Evolutionary conservation across 2,113 vertebrate species (phyloP), one percentile per base, ranked within the genome.

Genomic region (Cavia porcellus): DNA sequence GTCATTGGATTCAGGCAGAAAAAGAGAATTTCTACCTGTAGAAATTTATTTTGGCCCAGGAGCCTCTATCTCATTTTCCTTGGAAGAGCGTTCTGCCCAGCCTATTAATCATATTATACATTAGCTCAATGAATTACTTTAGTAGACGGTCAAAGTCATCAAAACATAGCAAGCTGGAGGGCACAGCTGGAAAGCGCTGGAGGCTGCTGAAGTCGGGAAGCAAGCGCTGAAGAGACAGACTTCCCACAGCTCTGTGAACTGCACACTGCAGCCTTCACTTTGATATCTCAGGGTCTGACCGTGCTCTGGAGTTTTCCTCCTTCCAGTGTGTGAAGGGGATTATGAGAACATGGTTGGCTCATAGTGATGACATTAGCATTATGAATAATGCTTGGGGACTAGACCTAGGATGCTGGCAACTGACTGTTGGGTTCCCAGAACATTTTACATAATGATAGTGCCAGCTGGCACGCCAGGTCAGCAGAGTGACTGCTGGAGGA

Each of bases 401-500:
- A 90, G 95, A 68, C 30, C 80, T 12, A n/a, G 85, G 83, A 72
- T 75, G 95, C 96, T 94, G 96, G 93, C 72, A 97, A 93, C 81
- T 88, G 96, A 72, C 92, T 88, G 61, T n/a, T 95, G 88, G 83
- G 64, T 98, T 98, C 98, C 97, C 96, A 97, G 97, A 97, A 98
- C 72, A 42, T 80, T 96, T 98, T 90, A 80, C 94, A 88, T 95
- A 96, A 97, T 86, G 94, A 77, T 47, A 38, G 38, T 38, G 38
- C 38, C 38, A 59, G 92, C 83, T 75, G 86, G 62, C 89, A 38
- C 89, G 97, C 96, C 83, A 92, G 89, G 96, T 97, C 95, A 97
- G 97, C 97, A 96, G 85, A 82, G 61, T 92, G 84, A 89, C 61
- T 96, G 92, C 86, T 19, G 86, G 55, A 91, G 45, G 66, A 92